Evolutionary conservation across 2,797 vertebrate genomes (phyloP), one percentile per base, ranked within the genome.

Genomic region (Coregonus sp.): DNA sequence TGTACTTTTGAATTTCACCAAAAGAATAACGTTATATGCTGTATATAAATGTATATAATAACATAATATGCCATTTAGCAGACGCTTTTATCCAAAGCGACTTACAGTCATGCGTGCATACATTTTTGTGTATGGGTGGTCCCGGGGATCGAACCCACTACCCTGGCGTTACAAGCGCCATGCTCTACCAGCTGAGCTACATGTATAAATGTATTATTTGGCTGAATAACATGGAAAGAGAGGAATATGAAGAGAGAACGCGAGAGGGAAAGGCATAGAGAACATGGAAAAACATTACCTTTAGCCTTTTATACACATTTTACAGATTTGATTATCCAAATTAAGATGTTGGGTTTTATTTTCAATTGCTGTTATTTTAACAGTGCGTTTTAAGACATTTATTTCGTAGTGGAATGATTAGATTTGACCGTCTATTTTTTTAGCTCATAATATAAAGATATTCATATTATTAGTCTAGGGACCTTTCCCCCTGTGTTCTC

Each of bases 401-500:
- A 3, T 3, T 47, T 47, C 11, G 2, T 12, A 47, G 40, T 47
- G 40, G 40, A 47, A 47, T 47, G 7, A 50, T 25, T 20, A 5
- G 20, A 51, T 3, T 5, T 54, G 25, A 54, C 51, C 9, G 75
- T 37, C 67, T 25, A 52, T 70, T 81, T 84, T 71, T 31, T 74
- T 33, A 47, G 40, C 6, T n/a, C 12, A 11, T 72, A 35, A 76
- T 61, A 78, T 75, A 66, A 85, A 80, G 69, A 14, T 78, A 83
- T 78, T 76, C 37, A 20, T 61, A 40, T 29, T 25, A 16, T 12
- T 61, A 69, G 63, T 37, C 40, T 25, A 0, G 0, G 35, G 74
- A 15, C 0, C 73, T 72, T 67, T 51, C 72, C 73, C 75, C 37
- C 11, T 54, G 35, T 80, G 25, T 81, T 54, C 80, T 80, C 74